These are phyloP conservation scores for Aptenodytes forsteri DNA, from an alignment of 2,113 vertebrate species.

Conservation along the genomic window DNA sequence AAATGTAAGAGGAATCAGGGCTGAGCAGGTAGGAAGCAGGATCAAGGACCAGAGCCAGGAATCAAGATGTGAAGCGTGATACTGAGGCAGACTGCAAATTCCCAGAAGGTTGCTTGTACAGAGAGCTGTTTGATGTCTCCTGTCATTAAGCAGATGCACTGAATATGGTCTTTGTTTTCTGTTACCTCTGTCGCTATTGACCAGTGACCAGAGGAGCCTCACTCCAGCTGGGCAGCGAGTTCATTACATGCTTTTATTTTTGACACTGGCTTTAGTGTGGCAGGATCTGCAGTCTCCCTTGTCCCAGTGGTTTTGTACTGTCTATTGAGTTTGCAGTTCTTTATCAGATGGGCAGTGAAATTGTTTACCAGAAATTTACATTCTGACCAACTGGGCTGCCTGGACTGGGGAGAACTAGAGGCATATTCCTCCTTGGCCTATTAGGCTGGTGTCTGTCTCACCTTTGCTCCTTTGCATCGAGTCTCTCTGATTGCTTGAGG, in stretches of 20 bases:
- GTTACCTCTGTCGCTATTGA: not conserved
- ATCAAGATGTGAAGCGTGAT: not conserved
- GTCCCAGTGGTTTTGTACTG: not conserved
- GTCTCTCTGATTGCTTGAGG: slow-evolving; percentile 34
- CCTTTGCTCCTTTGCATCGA: slow-evolving; percentile 29
- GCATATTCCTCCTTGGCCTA: slow-evolving; percentile 33
- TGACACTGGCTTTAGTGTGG: not conserved
- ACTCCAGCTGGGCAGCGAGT: not conserved
- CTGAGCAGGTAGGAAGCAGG: not conserved
- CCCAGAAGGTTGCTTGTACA: not conserved
- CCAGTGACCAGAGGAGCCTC: not conserved
- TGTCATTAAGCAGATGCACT: not conserved
- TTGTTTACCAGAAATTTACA: slow-evolving; percentile 27
- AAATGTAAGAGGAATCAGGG: not conserved
- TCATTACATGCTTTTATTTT: not conserved
- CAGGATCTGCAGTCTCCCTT: not conserved
- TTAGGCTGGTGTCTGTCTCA: slow-evolving; percentile 29
- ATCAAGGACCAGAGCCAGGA: not conserved
- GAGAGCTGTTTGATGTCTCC: not conserved
- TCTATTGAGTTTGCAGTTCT: not conserved
- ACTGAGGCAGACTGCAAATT: not conserved
- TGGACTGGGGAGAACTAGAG: not conserved
- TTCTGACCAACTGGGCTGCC: slow-evolving; percentile 11
- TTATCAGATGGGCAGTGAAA: not conserved
- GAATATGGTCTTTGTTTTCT: not conserved